A percentile compares a stretch with the other conserved stretches of the same genome.
Conservation (phyloP, 2,888 invertebrate genomes). For the Terebella lapidaria region DNA sequence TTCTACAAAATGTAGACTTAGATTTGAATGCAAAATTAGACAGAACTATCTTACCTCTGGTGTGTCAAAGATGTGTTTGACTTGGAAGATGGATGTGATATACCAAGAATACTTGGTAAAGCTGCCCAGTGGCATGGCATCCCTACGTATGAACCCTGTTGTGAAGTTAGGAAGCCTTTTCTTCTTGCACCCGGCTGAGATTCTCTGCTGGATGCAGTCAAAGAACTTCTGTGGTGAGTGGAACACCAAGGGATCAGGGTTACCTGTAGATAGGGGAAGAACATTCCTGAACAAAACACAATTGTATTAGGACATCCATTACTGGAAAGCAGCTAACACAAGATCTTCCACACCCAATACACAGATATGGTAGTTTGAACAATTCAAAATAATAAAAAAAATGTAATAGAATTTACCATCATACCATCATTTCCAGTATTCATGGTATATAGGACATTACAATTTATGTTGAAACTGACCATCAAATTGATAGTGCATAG, state of each 20-base stretch:
- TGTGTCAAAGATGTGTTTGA: slow-evolving; percentile 71
- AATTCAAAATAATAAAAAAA: background rate
- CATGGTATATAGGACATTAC: too few relatives aligned
- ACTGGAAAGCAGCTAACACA: background rate
- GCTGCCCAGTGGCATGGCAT: slow-evolving; percentile 63
- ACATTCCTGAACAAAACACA: too few relatives aligned
- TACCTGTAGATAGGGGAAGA: slow-evolving; percentile 43
- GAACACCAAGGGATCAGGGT: slow-evolving; percentile 66
- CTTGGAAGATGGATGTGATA: slow-evolving; percentile 66
- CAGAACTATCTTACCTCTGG: too few relatives aligned
- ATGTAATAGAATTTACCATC: too few relatives aligned
- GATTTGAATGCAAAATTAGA: too few relatives aligned
- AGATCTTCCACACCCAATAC: background rate
- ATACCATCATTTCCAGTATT: too few relatives aligned
- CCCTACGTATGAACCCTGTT: slow-evolving; percentile 60
- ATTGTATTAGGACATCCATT: background rate
- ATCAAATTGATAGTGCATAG: slow-evolving; percentile 67
- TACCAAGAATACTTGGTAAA: slow-evolving; percentile 70
- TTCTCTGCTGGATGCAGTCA: slow-evolving; percentile 67
- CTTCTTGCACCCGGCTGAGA: slow-evolving; percentile 63
- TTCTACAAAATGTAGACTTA: too few relatives aligned
- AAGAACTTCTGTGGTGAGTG: slow-evolving; percentile 70
- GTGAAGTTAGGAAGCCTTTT: slow-evolving; percentile 65
- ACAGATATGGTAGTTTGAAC: background rate
- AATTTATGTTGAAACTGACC: too few relatives aligned